These are phyloP conservation scores for Tretioscincus oriximinensis DNA, from an alignment of 2,113 vertebrate genomes.

Conservation along the genomic window DNA sequence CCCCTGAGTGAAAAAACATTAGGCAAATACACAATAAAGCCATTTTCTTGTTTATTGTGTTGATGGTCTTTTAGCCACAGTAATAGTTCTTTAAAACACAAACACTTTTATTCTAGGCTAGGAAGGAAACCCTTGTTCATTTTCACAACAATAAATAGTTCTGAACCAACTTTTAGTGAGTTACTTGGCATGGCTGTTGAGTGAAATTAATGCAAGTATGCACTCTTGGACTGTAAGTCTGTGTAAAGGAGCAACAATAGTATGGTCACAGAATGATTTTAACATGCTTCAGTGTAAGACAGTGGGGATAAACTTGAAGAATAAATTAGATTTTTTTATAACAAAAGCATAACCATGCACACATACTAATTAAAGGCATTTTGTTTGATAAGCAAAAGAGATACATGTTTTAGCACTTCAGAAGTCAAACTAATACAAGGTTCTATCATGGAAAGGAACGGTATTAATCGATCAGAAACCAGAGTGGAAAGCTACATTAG, in stretches of 20 bases:
- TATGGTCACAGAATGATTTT: not conserved
- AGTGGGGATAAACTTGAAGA: no score
- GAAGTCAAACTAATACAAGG: no score
- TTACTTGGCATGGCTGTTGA: not conserved
- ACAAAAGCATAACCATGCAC: no score
- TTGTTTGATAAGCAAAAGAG: no score
- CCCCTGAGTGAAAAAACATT: conserved; percentile 49
- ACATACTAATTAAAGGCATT: no score
- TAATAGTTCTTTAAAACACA: conserved; percentile 21
- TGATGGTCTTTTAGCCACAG: conserved; percentile 44
- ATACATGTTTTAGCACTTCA: no score
- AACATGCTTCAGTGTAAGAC: no score
- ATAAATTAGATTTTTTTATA: no score
- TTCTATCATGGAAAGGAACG: no score
- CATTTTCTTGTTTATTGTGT: conserved; percentile 40
- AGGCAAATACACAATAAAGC: conserved; percentile 51
- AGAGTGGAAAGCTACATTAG: no score
- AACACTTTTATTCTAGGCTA: conserved; percentile 20
- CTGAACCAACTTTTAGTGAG: not conserved
- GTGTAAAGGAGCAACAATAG: not conserved
- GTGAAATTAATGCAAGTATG: not conserved
- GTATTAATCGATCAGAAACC: no score
- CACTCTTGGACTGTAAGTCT: not conserved
- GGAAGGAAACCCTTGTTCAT: conserved; percentile 50
- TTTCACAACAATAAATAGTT: conserved; percentile 21